phyloP scores from a whole-genome alignment of 2,888 invertebrate species.

The Trichogramma evanescens region DNA sequence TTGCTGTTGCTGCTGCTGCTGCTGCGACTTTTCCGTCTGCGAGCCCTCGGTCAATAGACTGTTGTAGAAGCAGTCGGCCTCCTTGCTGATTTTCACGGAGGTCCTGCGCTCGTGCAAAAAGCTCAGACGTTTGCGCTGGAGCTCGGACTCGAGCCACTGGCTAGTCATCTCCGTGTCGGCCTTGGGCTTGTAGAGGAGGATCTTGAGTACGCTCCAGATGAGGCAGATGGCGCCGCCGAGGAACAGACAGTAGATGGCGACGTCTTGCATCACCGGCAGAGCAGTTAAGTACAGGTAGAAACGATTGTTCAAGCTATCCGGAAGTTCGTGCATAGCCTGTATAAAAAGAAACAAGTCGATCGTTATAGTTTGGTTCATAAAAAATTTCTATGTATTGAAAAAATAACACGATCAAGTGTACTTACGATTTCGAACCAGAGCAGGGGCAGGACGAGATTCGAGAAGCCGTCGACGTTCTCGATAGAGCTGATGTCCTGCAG shows the following conservation, averaged over 20 bases:
- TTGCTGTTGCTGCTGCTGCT: too few species aligned
- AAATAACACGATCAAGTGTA: conserved; percentile 29
- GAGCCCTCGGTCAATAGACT: conserved; percentile 31
- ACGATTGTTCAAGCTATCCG: conserved; percentile 55
- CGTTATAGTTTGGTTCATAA: not conserved
- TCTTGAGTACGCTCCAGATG: conserved; percentile 48
- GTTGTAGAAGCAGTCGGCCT: conserved; percentile 46
- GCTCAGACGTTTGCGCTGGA: conserved; percentile 34
- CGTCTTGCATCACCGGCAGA: conserved; percentile 58
- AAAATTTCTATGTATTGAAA: not conserved
- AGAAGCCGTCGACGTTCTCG: conserved; percentile 60
- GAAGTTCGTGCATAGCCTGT: conserved; percentile 66
- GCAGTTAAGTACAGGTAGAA: conserved; percentile 70
- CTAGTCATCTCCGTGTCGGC: conserved; percentile 13
- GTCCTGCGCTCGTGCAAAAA: conserved; percentile 33
- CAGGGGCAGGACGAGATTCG: conserved; percentile 68
- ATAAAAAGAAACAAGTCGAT: conserved; percentile 17
- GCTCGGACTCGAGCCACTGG: conserved; percentile 36
- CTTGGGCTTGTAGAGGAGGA: conserved; percentile 34
- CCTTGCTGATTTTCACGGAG: conserved; percentile 35
- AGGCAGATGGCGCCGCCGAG: conserved; percentile 51
- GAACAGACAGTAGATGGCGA: conserved; percentile 52
- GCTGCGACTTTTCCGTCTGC: conserved; percentile 24
- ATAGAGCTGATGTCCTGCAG: conserved; percentile 63
- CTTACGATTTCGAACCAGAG: conserved; percentile 89